These are phyloP conservation scores for Zaprionus vittiger DNA, from an alignment of 1,140 invertebrate species.

Conservation along the genomic window DNA sequence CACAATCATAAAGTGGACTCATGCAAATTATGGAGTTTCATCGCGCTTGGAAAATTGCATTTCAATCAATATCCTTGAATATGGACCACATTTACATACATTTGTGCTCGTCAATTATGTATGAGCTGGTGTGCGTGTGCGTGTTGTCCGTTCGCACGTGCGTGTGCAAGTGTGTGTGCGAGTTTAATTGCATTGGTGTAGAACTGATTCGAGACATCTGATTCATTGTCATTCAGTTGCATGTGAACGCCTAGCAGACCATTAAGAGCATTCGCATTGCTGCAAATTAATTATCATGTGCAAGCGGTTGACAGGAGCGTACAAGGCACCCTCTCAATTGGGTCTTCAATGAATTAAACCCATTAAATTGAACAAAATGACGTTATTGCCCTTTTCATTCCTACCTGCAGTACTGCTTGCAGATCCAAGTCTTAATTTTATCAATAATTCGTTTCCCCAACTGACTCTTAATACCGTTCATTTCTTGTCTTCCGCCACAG, in stretches of 20 bases:
- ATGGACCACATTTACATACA: slow-evolving; percentile 43
- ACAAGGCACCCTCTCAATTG: background rate
- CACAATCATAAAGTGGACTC: slow-evolving; percentile 36
- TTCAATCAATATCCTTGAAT: slow-evolving; percentile 63
- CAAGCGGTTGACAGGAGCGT: slow-evolving; percentile 9
- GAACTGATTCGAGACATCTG: slow-evolving; percentile 10
- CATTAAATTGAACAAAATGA: background rate
- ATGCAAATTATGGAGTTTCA: slow-evolving; percentile 57
- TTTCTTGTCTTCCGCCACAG: background rate
- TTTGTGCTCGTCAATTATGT: slow-evolving; percentile 19
- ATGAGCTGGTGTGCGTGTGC: background rate
- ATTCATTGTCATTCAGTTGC: slow-evolving; percentile 7
- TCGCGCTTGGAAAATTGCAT: slow-evolving; percentile 54
- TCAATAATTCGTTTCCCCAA: too few relatives aligned
- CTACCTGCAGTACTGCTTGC: too few relatives aligned
- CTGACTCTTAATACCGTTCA: too few relatives aligned
- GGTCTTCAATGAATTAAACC: background rate
- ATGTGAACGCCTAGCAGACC: background rate
- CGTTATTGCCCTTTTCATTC: too few relatives aligned
- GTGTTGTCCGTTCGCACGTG: background rate
- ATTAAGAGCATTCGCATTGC: slow-evolving; percentile 12
- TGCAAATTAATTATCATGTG: slow-evolving; percentile 4
- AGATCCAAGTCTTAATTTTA: too few relatives aligned
- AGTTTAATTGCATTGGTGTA: slow-evolving; percentile 13
- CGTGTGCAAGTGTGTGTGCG: background rate